These are phyloP conservation scores for Tachycineta bicolor DNA, from an alignment of 2,113 vertebrate species.

Conservation along the genomic window DNA sequence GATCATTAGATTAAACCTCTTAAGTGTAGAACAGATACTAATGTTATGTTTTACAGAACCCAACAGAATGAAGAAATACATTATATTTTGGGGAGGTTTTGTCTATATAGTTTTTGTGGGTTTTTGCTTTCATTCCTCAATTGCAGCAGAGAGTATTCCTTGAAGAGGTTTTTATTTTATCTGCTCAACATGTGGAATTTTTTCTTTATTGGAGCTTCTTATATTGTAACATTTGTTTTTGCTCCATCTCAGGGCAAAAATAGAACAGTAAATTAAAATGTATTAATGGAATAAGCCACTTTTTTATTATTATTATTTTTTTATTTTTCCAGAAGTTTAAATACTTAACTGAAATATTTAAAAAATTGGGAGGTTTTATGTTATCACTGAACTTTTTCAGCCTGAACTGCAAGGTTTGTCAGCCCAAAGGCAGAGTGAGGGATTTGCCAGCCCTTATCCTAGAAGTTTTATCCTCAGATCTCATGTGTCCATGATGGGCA, in stretches of 20 bases:
- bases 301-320: not conserved
- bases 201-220: not conserved
- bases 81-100: not conserved
- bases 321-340: not conserved
- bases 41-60: not conserved
- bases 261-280: not conserved
- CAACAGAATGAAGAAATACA: not conserved
- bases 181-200: not conserved
- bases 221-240: not conserved
- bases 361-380: not conserved
- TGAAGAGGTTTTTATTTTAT: not conserved
- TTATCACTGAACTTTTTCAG: not conserved
- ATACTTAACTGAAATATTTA: not conserved
- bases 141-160: not conserved
- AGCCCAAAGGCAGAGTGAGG: not conserved
- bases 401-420: not conserved
- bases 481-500: rapidly evolving
- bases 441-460: not conserved
- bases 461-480: not conserved
- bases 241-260: not conserved
- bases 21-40: not conserved
- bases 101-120: not conserved
- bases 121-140: not conserved
- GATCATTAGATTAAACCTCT: not conserved
- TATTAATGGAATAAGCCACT: not conserved